Evolutionary conservation across 1,140 invertebrate genomes (phyloP), one percentile per base, ranked within the genome.

Genomic region (Penaeus vannamei): DNA sequence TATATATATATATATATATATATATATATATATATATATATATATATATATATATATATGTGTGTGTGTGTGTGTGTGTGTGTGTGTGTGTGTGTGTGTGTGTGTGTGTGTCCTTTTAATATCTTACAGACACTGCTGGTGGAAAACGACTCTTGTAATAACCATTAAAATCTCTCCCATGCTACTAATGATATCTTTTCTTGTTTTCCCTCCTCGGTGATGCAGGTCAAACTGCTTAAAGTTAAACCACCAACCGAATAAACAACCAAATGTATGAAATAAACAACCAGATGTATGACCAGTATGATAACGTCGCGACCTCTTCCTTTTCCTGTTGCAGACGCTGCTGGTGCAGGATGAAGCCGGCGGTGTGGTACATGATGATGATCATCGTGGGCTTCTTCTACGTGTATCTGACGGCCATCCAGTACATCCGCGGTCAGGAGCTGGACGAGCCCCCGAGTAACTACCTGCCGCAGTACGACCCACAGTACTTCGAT

Each of bases 351-450:
- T 91, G 62, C 84, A 92, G 87, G 84, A 94, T 94, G 93, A 94
- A 93, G 92, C 92, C 93, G 20, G 93, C 93, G 19, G 91, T 92
- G 66, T 94, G 93, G 93, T 93, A 93, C 91, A 90, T 93, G 87
- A 93, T 92, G 77, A 93, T 92, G 84, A 91, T 94, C 19, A 91
- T 94, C 42, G 92, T 93, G 22, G 92, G 92, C 46, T 93, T 94
- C 89, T 89, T 94, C 60, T 94, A 93, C 91, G 91, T 94, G 59
- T 94, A 94, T 91, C 87, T 93, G 69, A 91, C 92, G 20, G 93
- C 93, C 53, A 91, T 94, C 60, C 93, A 94, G 91, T 93, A 93
- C 83, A 93, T 94, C 85, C 91, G 93, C 0, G 93, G 92, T 14
- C 89, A 90, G 42, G 86, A 81, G 36, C 36, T 72, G 19, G 59